A percentile compares a stretch with the other conserved stretches of the same genome.
Conservation (phyloP, 1,140 invertebrate genomes). For the Ceratina japonica region DNA sequence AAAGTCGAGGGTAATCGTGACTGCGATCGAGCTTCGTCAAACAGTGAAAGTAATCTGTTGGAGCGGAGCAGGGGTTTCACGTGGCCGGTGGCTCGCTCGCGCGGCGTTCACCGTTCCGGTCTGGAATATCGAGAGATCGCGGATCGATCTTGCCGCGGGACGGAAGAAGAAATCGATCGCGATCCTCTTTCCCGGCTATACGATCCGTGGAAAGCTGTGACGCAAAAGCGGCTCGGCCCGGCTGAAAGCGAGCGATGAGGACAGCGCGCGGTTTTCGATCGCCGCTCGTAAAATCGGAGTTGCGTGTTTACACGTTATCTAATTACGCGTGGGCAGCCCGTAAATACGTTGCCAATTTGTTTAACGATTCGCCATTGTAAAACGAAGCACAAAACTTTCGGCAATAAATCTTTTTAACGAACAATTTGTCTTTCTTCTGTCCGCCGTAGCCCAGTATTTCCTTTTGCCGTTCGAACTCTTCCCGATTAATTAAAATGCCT, state of each 20-base stretch:
- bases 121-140: slow-evolving; percentile 9
- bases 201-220: slow-evolving; percentile 38
- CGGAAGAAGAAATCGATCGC: slow-evolving; percentile 49
- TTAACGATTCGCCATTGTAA: background rate
- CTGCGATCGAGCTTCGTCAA: slow-evolving; percentile 35
- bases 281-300: background rate
- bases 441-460: background rate
- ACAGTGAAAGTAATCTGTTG: slow-evolving; percentile 58
- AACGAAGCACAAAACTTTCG: background rate
- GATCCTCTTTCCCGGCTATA: slow-evolving; percentile 32
- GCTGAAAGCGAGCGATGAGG: background rate
- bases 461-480: no score
- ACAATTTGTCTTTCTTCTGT: background rate
- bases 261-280: background rate
- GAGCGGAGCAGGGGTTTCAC: slow-evolving; percentile 12
- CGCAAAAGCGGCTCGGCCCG: background rate
- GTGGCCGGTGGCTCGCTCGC: background rate
- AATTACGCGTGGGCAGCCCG: background rate
- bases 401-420: background rate
- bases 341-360: background rate
- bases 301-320: background rate
- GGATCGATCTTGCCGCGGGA: slow-evolving; percentile 11
- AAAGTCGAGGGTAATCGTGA: slow-evolving; percentile 4
- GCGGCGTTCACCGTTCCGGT: slow-evolving; percentile 4
- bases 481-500: background rate